phyloP scores from a whole-genome alignment of 2,113 vertebrate species.

The Eira barbara region DNA sequence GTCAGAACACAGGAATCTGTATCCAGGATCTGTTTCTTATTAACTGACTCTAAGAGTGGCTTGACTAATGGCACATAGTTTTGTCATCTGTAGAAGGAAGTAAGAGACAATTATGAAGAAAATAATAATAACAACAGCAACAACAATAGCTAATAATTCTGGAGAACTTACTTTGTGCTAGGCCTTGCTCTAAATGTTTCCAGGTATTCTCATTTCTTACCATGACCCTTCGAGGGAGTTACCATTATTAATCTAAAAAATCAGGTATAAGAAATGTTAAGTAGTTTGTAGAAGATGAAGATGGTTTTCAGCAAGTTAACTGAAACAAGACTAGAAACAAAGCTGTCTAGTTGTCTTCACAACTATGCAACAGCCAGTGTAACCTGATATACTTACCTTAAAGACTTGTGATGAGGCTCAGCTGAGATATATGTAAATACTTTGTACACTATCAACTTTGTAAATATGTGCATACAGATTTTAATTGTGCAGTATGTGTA shows the following conservation, averaged over 20 bases:
- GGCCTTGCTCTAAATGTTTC: not conserved
- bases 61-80: not conserved
- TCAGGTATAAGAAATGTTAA: conserved; percentile 1
- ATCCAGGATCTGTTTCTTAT: conserved; percentile 4
- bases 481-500: conserved; percentile 8
- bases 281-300: not conserved
- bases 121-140: not conserved
- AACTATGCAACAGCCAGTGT: not conserved
- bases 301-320: conserved; percentile 9
- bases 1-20: conserved; percentile 14
- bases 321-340: not conserved
- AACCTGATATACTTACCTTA: not conserved
- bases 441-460: not conserved
- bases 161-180: not conserved
- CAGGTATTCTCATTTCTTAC: conserved; percentile 1
- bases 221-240: not conserved
- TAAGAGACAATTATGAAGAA: not conserved
- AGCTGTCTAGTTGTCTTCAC: not conserved
- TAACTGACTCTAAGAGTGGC: conserved; percentile 17
- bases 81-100: conserved; percentile 4
- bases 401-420: not conserved
- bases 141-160: not conserved
- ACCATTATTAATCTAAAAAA: conserved; percentile 46
- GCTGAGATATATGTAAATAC: conserved; percentile 29
- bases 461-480: not conserved